Base-by-base conservation (phyloP, 1,140 invertebrate genomes). In the Pseudachorutes palmiensis region DNA sequence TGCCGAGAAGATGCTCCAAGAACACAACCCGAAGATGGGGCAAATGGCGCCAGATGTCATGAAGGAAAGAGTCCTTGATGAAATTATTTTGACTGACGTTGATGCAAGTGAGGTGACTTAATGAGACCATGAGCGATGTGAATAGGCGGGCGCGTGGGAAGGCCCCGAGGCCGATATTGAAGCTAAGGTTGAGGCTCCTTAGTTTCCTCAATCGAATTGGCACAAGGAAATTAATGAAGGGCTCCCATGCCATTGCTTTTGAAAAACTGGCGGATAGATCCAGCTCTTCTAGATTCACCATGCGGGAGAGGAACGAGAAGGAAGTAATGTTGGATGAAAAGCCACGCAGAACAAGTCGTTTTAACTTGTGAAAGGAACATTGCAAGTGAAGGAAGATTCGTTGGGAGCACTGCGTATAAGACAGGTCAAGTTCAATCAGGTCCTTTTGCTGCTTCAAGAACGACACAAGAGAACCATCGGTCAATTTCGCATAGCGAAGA, bases 231-330 rank as follows among this genome's bases (percentile, higher is more conserved):
- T 5, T 16, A 33, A 61, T 16, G 9, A 61, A 31, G 28, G 9
- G 14, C 19, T 61, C 59, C 59, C 59, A 61, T 5, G 3, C 31
- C 59, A 61, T 61, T 33, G 59, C 24, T 12, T 16, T 29, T 5
- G 59, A 61, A 61, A 14, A 28, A 19, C 28, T 29, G 19, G 14
- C 19, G 9, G 59, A 61, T 9, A 61, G 29, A 31, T 61, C 28
- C 16, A 61, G 9, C 5, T 61, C 16, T 55, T 29, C 28, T 22
- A 33, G 29, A 30, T 61, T 61, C 29, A 22, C 3, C 59, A 61
- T 61, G 3, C 59, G 16, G 32, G 9, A 61, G 59, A 61, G 59
- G 28, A 61, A 61, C 9, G 59, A 14, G 9, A 61, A 33, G 28
- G 28, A 61, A 2, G 14, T 30, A 5, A 61, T 9, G 29, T 16